These are phyloP conservation scores for Eupithecia pulchellata DNA, from an alignment of 2,888 invertebrate species.

Conservation along the genomic window DNA sequence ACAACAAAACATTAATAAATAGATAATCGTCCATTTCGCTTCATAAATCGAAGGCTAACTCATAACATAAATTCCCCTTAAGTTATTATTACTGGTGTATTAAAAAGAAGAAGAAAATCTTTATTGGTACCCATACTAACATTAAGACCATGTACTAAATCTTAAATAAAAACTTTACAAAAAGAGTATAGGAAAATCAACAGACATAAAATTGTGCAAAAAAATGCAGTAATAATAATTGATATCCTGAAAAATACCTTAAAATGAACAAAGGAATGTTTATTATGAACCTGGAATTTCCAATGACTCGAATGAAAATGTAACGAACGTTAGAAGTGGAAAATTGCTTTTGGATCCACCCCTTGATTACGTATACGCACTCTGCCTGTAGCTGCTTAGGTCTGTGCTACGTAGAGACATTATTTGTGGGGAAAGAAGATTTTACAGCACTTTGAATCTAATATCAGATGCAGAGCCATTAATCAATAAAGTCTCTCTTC, in stretches of 20 bases:
- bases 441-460: no score
- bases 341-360: neutral
- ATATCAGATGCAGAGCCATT: neutral
- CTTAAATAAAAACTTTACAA: no score
- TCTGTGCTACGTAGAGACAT: neutral
- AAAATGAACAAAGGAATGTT: neutral
- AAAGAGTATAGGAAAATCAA: no score
- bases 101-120: neutral
- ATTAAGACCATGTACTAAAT: no score
- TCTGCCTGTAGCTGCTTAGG: neutral
- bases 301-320: neutral
- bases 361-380: neutral
- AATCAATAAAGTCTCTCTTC: neutral
- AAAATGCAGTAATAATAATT: no score
- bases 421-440: no score
- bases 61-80: neutral
- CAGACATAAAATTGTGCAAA: no score
- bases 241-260: neutral
- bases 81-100: neutral
- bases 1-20: neutral
- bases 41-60: neutral
- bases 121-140: no score
- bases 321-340: neutral
- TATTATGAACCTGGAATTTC: neutral
- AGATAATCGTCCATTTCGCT: neutral